phyloP scores from a whole-genome alignment of 2,888 invertebrate genomes.

The Oeneis ivallda region DNA sequence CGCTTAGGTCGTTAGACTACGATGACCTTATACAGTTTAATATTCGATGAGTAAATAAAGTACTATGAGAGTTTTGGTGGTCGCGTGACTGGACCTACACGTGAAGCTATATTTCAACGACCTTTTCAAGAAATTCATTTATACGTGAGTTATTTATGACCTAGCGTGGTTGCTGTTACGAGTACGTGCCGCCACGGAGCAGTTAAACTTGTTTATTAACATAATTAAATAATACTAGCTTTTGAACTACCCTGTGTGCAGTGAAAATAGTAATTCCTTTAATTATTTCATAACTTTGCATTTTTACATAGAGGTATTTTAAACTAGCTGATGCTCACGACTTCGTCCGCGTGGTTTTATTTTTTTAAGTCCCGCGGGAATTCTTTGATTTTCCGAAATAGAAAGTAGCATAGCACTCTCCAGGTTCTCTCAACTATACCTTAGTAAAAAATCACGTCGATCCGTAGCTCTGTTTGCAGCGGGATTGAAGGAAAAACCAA shows the following conservation, averaged over 20 bases:
- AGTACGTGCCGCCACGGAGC: constrained; percentile 53
- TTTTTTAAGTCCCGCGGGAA: too few relatives aligned
- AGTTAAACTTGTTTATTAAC: constrained; percentile 60
- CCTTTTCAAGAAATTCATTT: constrained; percentile 80
- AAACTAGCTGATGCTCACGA: too few relatives aligned
- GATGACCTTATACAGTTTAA: constrained; percentile 40
- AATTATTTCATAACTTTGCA: constrained; percentile 13
- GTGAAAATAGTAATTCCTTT: constrained; percentile 28
- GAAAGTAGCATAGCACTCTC: too few relatives aligned
- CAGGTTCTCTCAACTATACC: too few relatives aligned
- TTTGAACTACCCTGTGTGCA: constrained; percentile 16
- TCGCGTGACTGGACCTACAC: constrained; percentile 73
- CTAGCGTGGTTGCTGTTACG: constrained; percentile 61
- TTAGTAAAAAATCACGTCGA: too few relatives aligned
- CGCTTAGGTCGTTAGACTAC: neutral
- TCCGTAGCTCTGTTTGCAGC: too few relatives aligned
- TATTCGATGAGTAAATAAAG: constrained; percentile 52
- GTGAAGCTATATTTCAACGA: constrained; percentile 76
- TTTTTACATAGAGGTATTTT: too few relatives aligned
- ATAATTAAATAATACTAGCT: constrained; percentile 38
- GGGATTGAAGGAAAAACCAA: too few relatives aligned
- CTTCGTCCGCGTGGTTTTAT: too few relatives aligned
- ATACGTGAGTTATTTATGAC: constrained; percentile 58
- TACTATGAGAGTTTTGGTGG: constrained; percentile 58
- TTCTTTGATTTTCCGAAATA: too few relatives aligned